These are phyloP conservation scores for Sylvicola fuscatus DNA, from an alignment of 2,888 invertebrate genomes.

Conservation along the genomic window DNA sequence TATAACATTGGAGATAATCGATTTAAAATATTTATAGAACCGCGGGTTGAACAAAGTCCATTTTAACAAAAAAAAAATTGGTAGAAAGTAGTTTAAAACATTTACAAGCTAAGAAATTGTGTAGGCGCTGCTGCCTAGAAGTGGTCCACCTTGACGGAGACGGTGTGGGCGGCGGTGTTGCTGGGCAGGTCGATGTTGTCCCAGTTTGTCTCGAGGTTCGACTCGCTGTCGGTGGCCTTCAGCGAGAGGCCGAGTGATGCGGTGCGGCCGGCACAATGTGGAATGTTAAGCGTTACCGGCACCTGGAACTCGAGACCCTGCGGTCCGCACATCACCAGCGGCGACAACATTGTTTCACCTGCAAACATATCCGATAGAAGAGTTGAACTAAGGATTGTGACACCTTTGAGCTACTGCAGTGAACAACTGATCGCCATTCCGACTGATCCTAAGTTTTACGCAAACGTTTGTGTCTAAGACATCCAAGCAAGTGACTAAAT, in stretches of 20 bases:
- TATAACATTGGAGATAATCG: too few species aligned
- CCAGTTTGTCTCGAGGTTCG: constrained; percentile 68
- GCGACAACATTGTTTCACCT: constrained; percentile 90
- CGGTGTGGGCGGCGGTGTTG: constrained; percentile 66
- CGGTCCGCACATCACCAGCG: constrained; percentile 92
- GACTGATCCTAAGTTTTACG: too few species aligned
- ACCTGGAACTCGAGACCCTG: constrained; percentile 74
- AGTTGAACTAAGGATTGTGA: constrained; percentile 4
- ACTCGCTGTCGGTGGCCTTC: constrained; percentile 63
- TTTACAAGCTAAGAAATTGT: too few species aligned
- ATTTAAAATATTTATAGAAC: too few species aligned
- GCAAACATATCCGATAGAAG: constrained; percentile 10
- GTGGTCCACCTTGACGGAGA: constrained; percentile 81
- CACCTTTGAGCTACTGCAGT: neutral
- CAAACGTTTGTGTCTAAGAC: too few species aligned
- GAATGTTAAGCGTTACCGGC: constrained; percentile 80
- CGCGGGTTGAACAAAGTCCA: too few species aligned
- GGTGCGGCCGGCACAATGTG: constrained; percentile 64
- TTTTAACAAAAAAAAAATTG: too few species aligned
- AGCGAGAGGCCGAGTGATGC: constrained; percentile 55
- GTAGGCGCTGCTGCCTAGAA: constrained; percentile 34
- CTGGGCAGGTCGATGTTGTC: constrained; percentile 68
- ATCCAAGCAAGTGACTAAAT: neutral
- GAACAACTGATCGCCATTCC: neutral
- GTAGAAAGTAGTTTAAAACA: too few species aligned